Evolutionary conservation across 2,113 vertebrate species (phyloP).

Genomic region (Formicarius rufipectus): DNA sequence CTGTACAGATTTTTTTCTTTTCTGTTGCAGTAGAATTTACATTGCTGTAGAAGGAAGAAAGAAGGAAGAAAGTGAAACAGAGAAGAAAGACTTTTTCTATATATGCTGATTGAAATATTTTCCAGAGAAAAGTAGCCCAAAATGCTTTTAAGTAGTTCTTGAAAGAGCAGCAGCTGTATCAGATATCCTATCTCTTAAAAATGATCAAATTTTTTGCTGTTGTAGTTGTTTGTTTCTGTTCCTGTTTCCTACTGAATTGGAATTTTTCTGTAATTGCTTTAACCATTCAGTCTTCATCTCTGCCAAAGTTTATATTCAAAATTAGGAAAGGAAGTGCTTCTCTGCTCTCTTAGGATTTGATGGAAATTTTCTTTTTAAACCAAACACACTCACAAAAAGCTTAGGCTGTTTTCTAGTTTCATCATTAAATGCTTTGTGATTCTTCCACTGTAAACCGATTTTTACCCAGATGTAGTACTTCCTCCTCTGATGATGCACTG

Average conservation of each 20-base stretch:
- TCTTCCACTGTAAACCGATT: background rate
- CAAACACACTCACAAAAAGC: background rate
- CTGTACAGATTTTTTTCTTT: background rate
- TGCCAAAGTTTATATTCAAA: background rate
- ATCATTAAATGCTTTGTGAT: background rate
- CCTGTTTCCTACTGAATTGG: background rate
- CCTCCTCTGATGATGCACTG: background rate
- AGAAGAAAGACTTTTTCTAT: background rate
- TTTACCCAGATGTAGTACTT: background rate
- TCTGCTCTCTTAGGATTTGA: background rate
- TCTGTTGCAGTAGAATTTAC: background rate
- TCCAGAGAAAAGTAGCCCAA: background rate
- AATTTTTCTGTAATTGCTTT: background rate
- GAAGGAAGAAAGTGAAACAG: slow-evolving; percentile 2
- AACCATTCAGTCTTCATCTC: background rate
- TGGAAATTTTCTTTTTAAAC: background rate
- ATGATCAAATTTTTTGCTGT: background rate
- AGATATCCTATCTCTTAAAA: background rate
- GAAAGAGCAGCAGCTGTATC: slow-evolving; percentile 24
- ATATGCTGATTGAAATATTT: slow-evolving; percentile 22
- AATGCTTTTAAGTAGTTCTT: slow-evolving; percentile 15
- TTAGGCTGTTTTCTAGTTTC: background rate
- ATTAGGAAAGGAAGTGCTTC: background rate
- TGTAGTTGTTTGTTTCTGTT: background rate
- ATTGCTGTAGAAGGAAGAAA: background rate